Base-by-base conservation (phyloP, 2,113 vertebrate genomes). In the Strix aluco region DNA sequence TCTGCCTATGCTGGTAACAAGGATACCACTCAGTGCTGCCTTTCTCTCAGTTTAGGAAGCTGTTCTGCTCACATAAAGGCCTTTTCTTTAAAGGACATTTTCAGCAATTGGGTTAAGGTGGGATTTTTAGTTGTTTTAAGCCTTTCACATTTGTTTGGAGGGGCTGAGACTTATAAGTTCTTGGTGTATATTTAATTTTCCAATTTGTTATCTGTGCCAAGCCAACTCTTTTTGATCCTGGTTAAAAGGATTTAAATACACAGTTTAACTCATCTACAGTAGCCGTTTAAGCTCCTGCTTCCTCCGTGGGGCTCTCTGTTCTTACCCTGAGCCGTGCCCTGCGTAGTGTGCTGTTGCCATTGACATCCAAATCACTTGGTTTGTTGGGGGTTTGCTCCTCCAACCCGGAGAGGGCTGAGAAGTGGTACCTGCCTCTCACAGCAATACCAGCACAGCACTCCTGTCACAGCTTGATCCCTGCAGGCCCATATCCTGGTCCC, bases 391-490 rank as follows among this genome's bases (percentile, higher is more conserved):
- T 66, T 90, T 92, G 59, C 47, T 88, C 22, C 46, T 52, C 34
- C 0, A 1, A n/a, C 16, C 17, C 1, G 0, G 1, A 26, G 74
- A 55, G 22, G 44, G 4, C 42, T 67, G 38, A 46, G 15, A 57
- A 55, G 32, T 5, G 15, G 36, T 72, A 32, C 30, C 25, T 54
- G n/a, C 47, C 10, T 9, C 67, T 78, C 65, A 46, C 46, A 66
- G 27, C 54, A 52, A 11, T 15, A 42, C 58, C 38, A 83, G 63
- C 67, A 40, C 49, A 47, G 36, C 13, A 9, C 27, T 59, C 40
- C 36, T 75, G 30, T 21, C 66, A 61, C 44, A 86, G 17, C 34
- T 36, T 61, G 20, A 26, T n/a, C 34, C 40, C 51, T 34, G 5
- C 1, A 1, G 10, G 29, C 40, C 21, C 3, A 1, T 40, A n/a